Conservation (phyloP, 2,888 invertebrate genomes). For the Conus canariensis region DNA sequence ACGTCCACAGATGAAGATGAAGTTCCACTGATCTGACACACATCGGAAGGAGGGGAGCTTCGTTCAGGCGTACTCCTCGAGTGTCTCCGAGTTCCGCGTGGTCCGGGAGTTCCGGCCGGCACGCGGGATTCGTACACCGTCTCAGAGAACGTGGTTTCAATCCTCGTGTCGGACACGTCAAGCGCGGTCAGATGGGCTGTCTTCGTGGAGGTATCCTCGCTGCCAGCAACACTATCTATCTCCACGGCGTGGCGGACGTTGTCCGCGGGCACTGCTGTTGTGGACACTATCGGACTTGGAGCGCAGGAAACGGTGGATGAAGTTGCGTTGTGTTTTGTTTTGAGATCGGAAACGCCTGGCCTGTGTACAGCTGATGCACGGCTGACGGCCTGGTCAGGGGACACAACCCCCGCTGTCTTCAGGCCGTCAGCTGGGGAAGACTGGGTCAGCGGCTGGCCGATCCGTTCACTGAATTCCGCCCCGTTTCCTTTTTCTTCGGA, state of each 20-base stretch:
- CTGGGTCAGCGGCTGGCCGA: no score
- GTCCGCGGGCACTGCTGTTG: not conserved
- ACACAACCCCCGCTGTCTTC: not conserved
- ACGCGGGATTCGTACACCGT: conserved; percentile 30
- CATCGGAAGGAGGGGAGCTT: not conserved
- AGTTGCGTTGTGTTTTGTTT: not conserved
- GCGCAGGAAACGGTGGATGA: no score
- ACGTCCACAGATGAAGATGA: no score
- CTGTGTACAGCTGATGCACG: not conserved
- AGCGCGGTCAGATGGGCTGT: not conserved
- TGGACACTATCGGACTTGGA: not conserved
- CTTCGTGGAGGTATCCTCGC: not conserved
- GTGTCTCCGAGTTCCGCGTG: not conserved
- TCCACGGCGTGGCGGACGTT: not conserved
- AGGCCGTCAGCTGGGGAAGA: not conserved
- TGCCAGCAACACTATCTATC: not conserved
- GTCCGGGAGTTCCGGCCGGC: conserved; percentile 10
- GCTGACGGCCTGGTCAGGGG: not conserved
- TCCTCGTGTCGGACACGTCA: not conserved
- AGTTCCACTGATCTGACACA: no score
- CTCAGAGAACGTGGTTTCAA: conserved; percentile 39
- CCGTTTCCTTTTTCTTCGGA: not conserved
- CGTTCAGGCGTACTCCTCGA: conserved; percentile 7
- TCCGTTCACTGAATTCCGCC: not conserved
- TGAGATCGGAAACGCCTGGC: not conserved